Evolutionary conservation across 1,140 invertebrate species (phyloP), one percentile per base, ranked within the genome.

Genomic region (Lordiphosa stackelbergi): DNA sequence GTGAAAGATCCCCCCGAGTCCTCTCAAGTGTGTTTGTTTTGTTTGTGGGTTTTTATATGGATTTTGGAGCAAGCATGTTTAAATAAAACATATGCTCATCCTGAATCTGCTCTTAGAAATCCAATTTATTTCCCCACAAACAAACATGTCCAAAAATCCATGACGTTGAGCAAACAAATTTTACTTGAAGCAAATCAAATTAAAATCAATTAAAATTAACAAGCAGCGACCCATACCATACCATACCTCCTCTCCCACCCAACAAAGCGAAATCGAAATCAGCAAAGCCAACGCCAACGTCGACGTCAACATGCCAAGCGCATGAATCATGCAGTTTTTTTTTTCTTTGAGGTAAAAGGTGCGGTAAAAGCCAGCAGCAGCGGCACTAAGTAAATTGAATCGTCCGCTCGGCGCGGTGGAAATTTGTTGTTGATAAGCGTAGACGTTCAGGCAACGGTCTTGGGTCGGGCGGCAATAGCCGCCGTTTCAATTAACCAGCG

Each of bases 181-280:
- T 64, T 58, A 64, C 62, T 81, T 79, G 53, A 52, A 52, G 40
- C 59, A 71, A 79, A 79, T 81, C 62, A 74, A 81, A 75, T 75
- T 83, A 69, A 83, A 72, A 74, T 79, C 75, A 79, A 75, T 79
- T 72, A 75, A 79, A 81, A 83, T 83, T 75, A 83, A 81, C 71
- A 75, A 83, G 63, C 66, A 81, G 12, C 28, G 37, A 48, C 43
- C 47, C 36, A 48, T n/a, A 19, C 10, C 36, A 31, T 31, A 42
- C 43, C 16, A 42, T 28, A 31, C 40, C 49, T 31, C 47, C 45
- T 41, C 47, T 31, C 41, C 40, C 49, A 57, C 64, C 53, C 43
- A 53, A 47, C 35, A 57, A 49, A 45, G 38, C 38, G 8, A 43
- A 38, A 58, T 13, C 35, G 16, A 47, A 42, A 35, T 40, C 55